Evolutionary conservation across 2,113 vertebrate species (phyloP), one percentile per base, ranked within the genome.

Genomic region (Crypturellus undulatus): DNA sequence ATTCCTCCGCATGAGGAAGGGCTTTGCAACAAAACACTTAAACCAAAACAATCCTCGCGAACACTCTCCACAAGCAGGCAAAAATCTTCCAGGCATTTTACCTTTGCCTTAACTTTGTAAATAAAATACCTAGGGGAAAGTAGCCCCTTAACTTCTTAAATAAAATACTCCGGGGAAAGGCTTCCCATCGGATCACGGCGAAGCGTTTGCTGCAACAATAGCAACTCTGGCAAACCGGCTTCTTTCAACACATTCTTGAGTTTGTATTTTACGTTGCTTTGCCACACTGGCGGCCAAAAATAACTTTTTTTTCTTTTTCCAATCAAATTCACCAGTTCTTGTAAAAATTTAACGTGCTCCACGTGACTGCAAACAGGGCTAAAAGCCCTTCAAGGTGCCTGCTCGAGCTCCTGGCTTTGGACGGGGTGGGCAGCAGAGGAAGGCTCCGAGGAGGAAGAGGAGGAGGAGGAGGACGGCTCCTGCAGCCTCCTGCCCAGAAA

Each of bases 291-390:
- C 80, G 92, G 93, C 94, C 92, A 97, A 94, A 96, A 93, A 85
- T 84, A 93, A 69, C 92, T 87, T 76, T 96, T 96, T 88, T 76
- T 96, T 96, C 88, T 76, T 96, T 96, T 90, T 93, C 88, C 92
- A 79, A 95, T 96, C 92, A 89, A 96, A 95, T 93, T 92, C 77
- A 62, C 77, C 58, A 79, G 77, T 43, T 72, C 95, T 89, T 72
- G 73, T 92, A 87, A 96, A 86, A 88, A 80, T 62, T 90, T 75
- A 96, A 62, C 65, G 68, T 4, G 45, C 40, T 84, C 52, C 87
- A 51, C 83, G 16, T 15, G 80, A 58, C 77, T 1, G 10, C 30
- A 69, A 91, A 56, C 69, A 38, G 47, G 11, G 43, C 47, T 52
- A 78, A 90, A 4, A 62, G 30, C 2, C 58, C 65, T 88, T 86